These are phyloP conservation scores for Dysmachus trigonus DNA, from an alignment of 2,888 invertebrate genomes.

Conservation along the genomic window DNA sequence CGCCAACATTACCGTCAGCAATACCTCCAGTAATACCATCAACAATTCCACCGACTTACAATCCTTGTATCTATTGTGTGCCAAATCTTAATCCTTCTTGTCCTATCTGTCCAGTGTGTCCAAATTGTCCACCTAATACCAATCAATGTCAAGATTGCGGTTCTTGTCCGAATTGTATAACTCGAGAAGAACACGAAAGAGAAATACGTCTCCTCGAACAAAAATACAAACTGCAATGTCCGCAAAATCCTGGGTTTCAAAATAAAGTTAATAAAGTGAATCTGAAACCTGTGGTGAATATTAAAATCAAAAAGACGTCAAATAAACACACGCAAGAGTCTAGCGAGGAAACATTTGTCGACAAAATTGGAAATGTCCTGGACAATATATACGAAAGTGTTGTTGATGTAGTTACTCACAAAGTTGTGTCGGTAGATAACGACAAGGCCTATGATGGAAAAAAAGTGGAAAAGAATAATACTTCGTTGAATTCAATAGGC, in stretches of 20 bases:
- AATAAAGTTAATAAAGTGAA: not conserved
- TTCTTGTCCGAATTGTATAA: not conserved
- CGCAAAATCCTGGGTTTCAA: not conserved
- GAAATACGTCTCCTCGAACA: not conserved
- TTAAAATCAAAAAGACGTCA: not conserved
- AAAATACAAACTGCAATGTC: not conserved
- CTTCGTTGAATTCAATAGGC: not conserved
- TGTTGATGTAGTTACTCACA: not conserved
- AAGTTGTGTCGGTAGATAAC: constrained; percentile 1
- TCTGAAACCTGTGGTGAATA: not conserved
- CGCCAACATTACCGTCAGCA: not conserved
- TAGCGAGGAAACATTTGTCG: not conserved
- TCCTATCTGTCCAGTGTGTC: not conserved
- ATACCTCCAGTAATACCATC: not conserved
- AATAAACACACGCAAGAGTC: not conserved
- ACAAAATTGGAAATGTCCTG: not conserved
- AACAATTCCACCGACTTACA: not conserved
- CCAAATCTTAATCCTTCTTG: not conserved
- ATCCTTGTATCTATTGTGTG: not conserved
- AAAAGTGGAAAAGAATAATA: not conserved
- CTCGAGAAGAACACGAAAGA: not conserved
- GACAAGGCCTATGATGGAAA: not conserved
- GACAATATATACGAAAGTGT: constrained; percentile 16
- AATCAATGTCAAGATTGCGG: not conserved
- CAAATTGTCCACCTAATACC: not conserved